These are phyloP conservation scores for Pissodes strobi DNA, from an alignment of 1,140 invertebrate species.

Conservation along the genomic window DNA sequence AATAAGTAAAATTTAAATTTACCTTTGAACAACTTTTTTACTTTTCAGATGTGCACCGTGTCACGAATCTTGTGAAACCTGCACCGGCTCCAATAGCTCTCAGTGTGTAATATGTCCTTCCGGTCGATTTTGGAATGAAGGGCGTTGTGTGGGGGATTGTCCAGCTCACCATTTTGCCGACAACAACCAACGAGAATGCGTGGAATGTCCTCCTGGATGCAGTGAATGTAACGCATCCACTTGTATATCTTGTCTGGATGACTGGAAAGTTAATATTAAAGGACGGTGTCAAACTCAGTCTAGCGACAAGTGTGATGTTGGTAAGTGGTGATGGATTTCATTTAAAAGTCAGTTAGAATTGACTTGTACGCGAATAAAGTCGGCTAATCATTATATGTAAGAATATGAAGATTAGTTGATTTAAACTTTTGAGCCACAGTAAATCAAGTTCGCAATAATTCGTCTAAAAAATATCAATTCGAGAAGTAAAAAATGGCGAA, in stretches of 20 bases:
- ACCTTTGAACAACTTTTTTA: too few relatives aligned
- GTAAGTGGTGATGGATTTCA: slow-evolving; percentile 53
- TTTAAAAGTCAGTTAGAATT: too few relatives aligned
- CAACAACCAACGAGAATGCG: slow-evolving; percentile 74
- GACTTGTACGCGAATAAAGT: too few relatives aligned
- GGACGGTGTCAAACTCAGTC: slow-evolving; percentile 69
- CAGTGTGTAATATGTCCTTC: slow-evolving; percentile 80
- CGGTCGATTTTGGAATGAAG: slow-evolving; percentile 69
- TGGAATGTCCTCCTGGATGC: slow-evolving; percentile 73
- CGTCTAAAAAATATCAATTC: too few relatives aligned
- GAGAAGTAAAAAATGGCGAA: too few relatives aligned
- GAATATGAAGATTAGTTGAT: too few relatives aligned
- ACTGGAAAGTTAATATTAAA: slow-evolving; percentile 75
- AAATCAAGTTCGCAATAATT: too few relatives aligned
- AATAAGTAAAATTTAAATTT: not conserved
- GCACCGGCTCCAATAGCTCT: slow-evolving; percentile 73
- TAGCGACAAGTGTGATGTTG: slow-evolving; percentile 66
- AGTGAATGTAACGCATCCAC: slow-evolving; percentile 68
- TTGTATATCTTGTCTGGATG: slow-evolving; percentile 70
- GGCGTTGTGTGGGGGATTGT: slow-evolving; percentile 67
- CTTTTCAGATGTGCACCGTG: slow-evolving; percentile 71
- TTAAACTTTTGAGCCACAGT: too few relatives aligned
- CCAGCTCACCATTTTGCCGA: slow-evolving; percentile 74
- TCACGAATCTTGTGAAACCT: slow-evolving; percentile 79
- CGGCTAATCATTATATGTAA: too few relatives aligned